Evolutionary conservation across 92 coral and sea anemone genomes (phyloP).

Genomic region (Bergia sp.): DNA sequence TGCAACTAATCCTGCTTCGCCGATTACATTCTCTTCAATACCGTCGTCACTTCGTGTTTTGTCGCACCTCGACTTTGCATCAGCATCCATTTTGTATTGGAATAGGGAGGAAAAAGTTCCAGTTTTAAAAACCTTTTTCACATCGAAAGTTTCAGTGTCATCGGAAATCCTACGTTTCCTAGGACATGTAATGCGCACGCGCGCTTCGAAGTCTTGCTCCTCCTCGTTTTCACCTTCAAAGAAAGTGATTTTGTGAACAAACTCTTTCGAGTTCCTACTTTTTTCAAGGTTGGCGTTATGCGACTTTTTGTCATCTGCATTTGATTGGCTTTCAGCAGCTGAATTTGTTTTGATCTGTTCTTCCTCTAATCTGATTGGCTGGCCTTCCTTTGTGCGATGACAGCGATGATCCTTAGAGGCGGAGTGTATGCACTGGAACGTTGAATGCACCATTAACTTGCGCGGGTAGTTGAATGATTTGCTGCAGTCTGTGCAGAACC

Average conservation of each 20-base stretch:
- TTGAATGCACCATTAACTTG: conserved; percentile 2
- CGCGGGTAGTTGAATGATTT: conserved; percentile 26
- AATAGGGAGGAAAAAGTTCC: conserved; percentile 13
- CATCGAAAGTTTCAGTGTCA: background rate
- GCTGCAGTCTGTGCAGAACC: conserved; percentile 15
- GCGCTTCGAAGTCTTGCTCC: background rate
- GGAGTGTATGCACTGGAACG: background rate
- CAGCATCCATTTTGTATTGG: conserved; percentile 19
- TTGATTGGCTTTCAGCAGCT: background rate
- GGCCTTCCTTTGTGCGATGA: background rate
- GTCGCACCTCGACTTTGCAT: background rate
- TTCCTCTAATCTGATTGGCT: background rate
- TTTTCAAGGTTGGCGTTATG: background rate
- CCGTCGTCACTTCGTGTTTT: conserved; percentile 5
- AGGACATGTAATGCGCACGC: background rate
- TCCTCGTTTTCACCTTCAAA: background rate
- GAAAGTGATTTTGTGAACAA: background rate
- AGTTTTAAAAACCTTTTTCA: conserved; percentile 14
- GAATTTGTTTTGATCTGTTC: background rate
- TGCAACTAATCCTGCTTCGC: background rate
- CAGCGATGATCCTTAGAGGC: background rate
- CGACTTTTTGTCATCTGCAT: background rate
- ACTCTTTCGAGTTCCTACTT: background rate
- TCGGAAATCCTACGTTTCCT: background rate
- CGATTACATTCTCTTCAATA: background rate